phyloP scores from a whole-genome alignment of 1,140 invertebrate genomes.

The Drosophila varians region DNA sequence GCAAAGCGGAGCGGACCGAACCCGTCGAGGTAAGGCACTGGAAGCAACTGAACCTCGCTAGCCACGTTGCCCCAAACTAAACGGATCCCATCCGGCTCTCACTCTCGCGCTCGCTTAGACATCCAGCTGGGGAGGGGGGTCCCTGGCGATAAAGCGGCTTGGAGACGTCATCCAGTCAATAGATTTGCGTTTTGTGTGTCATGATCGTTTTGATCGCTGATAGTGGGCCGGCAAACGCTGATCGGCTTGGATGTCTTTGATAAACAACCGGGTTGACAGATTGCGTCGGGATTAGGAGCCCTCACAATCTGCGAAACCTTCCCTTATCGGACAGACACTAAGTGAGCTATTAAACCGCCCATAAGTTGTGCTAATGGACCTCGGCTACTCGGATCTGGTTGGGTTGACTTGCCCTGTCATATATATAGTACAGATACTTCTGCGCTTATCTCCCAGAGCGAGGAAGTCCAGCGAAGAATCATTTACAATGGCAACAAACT shows the following conservation, averaged over 20 bases:
- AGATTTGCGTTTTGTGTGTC: conserved; percentile 66
- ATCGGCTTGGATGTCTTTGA: conserved; percentile 12
- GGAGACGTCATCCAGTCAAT: conserved; percentile 51
- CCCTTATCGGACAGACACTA: conserved; percentile 17
- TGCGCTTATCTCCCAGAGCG: conserved; percentile 15
- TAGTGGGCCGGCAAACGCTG: conserved; percentile 13
- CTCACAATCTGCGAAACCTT: neutral
- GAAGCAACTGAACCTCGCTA: conserved; percentile 51
- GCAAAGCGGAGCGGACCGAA: conserved; percentile 11
- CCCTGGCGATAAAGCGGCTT: conserved; percentile 19
- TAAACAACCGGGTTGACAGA: conserved; percentile 20
- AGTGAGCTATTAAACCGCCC: neutral
- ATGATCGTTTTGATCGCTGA: conserved; percentile 69
- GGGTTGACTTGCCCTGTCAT: conserved; percentile 7
- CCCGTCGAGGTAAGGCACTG: conserved; percentile 46
- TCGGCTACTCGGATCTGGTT: conserved; percentile 8
- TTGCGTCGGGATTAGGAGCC: neutral
- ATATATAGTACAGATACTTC: conserved; percentile 16
- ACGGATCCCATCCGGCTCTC: conserved; percentile 15
- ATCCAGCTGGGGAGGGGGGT: neutral
- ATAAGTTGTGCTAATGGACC: conserved; percentile 2
- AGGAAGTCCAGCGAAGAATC: conserved; percentile 19
- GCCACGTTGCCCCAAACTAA: conserved; percentile 38
- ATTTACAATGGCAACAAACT: conserved; percentile 24
- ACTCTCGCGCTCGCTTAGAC: conserved; percentile 1